These are phyloP conservation scores for Rhegmatorhina hoffmannsi DNA, from an alignment of 2,113 vertebrate species.

Conservation along the genomic window DNA sequence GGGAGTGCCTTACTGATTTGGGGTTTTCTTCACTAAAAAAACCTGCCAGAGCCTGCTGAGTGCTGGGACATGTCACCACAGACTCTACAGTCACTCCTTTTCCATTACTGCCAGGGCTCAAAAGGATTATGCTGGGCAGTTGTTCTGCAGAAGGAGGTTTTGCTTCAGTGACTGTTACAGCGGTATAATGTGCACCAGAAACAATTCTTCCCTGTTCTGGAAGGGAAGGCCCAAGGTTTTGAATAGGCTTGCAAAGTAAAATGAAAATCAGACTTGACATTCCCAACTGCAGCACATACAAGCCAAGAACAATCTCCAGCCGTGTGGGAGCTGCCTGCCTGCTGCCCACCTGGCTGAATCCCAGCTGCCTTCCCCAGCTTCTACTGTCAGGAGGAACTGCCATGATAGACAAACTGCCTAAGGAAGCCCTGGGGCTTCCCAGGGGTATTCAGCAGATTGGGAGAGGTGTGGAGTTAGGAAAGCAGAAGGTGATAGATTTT, in stretches of 20 bases:
- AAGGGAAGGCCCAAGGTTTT: background rate
- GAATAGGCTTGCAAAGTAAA: background rate
- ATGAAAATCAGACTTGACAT: background rate
- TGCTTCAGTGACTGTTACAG: background rate
- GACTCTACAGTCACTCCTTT: background rate
- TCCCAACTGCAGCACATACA: background rate
- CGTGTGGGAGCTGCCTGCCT: background rate
- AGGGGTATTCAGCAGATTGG: background rate
- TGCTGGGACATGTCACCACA: background rate
- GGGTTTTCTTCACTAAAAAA: background rate
- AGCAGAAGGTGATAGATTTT: background rate
- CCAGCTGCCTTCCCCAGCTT: background rate
- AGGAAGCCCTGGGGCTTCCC: background rate
- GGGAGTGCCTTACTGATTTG: background rate
- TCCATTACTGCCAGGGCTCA: background rate
- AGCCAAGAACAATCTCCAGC: background rate
- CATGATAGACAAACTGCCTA: background rate
- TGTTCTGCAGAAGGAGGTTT: background rate
- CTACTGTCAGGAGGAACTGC: background rate
- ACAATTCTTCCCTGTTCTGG: background rate
- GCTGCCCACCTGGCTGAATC: background rate
- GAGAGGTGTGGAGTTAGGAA: background rate
- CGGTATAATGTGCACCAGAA: background rate
- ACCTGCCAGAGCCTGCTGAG: background rate
- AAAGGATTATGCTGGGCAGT: background rate